These are phyloP conservation scores for Pampusana beccarii DNA, from an alignment of 2,113 vertebrate species.

Conservation along the genomic window DNA sequence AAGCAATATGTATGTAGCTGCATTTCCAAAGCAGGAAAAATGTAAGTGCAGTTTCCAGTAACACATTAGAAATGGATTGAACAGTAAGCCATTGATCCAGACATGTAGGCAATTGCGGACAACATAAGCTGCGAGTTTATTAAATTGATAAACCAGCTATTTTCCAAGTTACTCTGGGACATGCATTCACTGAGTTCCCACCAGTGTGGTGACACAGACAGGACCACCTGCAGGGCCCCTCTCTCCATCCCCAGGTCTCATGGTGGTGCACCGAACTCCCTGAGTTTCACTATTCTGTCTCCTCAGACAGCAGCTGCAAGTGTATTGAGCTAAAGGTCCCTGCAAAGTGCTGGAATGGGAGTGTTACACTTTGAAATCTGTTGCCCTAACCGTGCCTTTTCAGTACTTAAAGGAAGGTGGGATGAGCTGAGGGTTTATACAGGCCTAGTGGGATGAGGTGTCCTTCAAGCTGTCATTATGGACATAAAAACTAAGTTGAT, in stretches of 20 bases:
- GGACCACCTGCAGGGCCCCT: rapidly evolving
- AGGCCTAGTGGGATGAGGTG: background rate
- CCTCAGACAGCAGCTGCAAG: background rate
- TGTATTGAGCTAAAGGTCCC: background rate
- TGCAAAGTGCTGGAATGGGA: background rate
- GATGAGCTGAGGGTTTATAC: background rate
- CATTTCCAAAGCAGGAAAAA: background rate
- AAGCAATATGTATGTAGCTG: background rate
- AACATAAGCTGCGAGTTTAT: background rate
- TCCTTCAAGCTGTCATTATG: constrained; percentile 28
- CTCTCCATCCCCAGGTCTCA: background rate
- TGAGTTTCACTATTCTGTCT: rapidly evolving
- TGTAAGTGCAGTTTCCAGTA: background rate
- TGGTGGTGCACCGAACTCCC: background rate
- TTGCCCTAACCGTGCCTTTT: background rate
- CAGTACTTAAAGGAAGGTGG: background rate
- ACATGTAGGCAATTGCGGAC: background rate
- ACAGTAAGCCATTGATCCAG: background rate
- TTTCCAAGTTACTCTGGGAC: background rate
- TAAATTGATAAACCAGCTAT: background rate
- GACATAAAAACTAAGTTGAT: constrained; percentile 36
- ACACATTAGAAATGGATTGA: background rate
- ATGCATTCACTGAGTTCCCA: background rate
- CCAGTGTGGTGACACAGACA: background rate
- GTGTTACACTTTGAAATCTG: background rate